A percentile compares a stretch with the other conserved stretches of the same genome.
phyloP scores from a whole-genome alignment of 2,797 vertebrate species.

The Buphagus erythrorhynchus region DNA sequence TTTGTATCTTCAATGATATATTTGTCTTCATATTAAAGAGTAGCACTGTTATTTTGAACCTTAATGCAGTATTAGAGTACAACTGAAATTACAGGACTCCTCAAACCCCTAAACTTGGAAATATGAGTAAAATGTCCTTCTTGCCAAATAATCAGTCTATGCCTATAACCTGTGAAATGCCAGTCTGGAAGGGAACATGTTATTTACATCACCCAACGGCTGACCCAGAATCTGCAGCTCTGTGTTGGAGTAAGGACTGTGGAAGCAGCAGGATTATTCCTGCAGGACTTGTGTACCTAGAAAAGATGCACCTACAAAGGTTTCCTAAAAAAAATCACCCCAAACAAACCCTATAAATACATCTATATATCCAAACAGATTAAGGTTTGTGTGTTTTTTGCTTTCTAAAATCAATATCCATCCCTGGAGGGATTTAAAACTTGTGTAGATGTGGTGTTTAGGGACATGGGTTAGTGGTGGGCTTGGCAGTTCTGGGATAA shows the following conservation, averaged over 20 bases:
- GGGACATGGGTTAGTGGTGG: background rate
- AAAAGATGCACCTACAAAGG: background rate
- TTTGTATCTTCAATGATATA: background rate
- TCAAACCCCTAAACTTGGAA: background rate
- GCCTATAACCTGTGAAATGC: background rate
- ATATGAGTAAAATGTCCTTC: background rate
- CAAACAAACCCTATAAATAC: background rate
- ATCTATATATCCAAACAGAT: background rate
- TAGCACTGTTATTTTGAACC: accelerated
- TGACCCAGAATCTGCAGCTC: background rate
- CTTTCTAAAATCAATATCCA: background rate
- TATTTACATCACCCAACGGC: background rate
- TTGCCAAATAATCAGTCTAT: background rate
- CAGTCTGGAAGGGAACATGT: background rate
- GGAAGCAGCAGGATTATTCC: background rate
- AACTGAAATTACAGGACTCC: background rate
- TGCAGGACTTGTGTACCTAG: background rate
- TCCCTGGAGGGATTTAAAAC: background rate
- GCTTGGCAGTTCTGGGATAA: background rate
- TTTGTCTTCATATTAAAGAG: background rate
- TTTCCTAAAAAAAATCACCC: background rate
- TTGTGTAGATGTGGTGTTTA: background rate
- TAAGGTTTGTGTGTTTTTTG: background rate
- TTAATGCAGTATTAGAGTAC: background rate
- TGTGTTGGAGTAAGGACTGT: accelerated